A percentile compares a stretch with the other conserved stretches of the same genome.
phyloP scores from a whole-genome alignment of 2,113 vertebrate genomes.

The Dermatemys mawii region DNA sequence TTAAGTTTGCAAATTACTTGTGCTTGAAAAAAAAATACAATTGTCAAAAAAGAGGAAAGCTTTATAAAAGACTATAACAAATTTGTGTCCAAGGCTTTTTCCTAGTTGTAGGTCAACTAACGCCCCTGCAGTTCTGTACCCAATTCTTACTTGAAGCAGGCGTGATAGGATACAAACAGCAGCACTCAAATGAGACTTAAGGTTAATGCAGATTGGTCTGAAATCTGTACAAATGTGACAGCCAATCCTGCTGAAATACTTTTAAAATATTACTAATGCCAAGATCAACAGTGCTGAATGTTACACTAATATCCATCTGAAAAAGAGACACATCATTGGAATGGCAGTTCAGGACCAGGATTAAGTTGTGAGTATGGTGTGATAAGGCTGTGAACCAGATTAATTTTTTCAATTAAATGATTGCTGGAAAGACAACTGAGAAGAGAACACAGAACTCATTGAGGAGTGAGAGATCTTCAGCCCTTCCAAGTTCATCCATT shows the following conservation, averaged over 20 bases:
- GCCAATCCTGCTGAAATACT: neutral
- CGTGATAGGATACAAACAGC: neutral
- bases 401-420: slow-evolving; percentile 50
- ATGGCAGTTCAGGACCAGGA: neutral
- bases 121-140: neutral
- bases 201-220: neutral
- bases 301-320: neutral
- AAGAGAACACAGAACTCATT: slow-evolving; percentile 26
- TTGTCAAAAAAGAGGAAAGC: neutral
- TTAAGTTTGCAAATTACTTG: neutral
- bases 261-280: neutral
- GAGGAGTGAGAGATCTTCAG: slow-evolving; percentile 2
- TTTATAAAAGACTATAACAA: neutral
- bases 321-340: neutral
- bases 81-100: slow-evolving; percentile 1
- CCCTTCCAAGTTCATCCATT: slow-evolving; percentile 44
- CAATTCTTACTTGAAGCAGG: neutral
- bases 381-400: neutral
- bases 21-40: neutral
- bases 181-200: neutral
- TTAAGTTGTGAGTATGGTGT: neutral
- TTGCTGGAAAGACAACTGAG: slow-evolving; percentile 33
- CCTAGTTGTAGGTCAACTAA: neutral
- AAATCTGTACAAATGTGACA: neutral
- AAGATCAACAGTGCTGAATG: neutral